Base-by-base conservation (phyloP, 2,888 invertebrate genomes). In the Limnephilus auricula region DNA sequence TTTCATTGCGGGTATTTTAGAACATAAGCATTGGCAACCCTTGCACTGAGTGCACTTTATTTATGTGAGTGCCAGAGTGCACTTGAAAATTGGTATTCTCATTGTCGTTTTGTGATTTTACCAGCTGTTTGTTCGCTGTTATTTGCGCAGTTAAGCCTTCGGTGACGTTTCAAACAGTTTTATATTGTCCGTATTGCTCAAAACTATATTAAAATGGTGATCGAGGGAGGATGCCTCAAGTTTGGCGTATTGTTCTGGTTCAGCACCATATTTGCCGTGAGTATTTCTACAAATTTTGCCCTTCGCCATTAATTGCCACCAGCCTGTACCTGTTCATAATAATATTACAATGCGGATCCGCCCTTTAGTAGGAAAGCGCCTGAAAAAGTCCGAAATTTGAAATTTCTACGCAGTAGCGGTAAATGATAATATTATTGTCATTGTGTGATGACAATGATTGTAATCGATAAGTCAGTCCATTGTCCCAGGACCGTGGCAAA, bases 201-300 rank as follows among this genome's bases (percentile, higher is more conserved):
- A 82, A 82, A 82, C 32, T 82, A 34, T 83, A 34, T 86, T 25
- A 91, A 89, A 85, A 92, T 92, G 92, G 91, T 82, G 84, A 80
- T 91, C 85, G 89, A 89, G 32, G 87, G 84, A 30, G 89, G 85
- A 18, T 90, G 90, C 65, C 82, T 92, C 13, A 90, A 85, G 79
- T 92, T 90, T 78, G 91, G 89, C 30, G 82, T 92, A 25, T 90
- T 92, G 82, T 92, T 92, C 79, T 92, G 92, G 92, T 89, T 91
- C 78, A 91, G 92, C 87, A 83, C 65, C 30, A 50, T 90, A 34
- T 92, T 92, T 80, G 88, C 92, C 37, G 92, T 92, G 37, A 92
- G 92, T 90, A 80, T 90, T 86, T 65, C 65, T 25, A 65, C 25
- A 65, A 65, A 65, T 65, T 25, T 65, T 25, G n/a, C 25, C 65